phyloP scores from a whole-genome alignment of 2,797 vertebrate species.

The Sebastes miniatus region DNA sequence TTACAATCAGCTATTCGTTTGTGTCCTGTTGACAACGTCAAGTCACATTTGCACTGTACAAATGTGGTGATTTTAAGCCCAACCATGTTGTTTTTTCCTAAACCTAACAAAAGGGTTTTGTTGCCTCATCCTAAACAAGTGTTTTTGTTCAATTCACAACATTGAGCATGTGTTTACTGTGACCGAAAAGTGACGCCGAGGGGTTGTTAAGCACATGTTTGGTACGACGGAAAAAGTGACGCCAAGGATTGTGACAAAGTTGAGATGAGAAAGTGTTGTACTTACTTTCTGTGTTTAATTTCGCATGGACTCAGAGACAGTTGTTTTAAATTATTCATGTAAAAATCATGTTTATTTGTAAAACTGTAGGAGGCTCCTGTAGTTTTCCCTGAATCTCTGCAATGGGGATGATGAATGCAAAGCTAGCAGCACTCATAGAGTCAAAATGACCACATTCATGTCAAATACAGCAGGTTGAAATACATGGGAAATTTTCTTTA shows the following conservation, averaged over 20 bases:
- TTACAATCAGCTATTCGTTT: too few relatives aligned
- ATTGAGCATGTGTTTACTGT: too few relatives aligned
- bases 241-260: neutral
- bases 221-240: too few relatives aligned
- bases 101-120: too few relatives aligned
- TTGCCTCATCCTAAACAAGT: too few relatives aligned
- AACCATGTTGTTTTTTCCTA: too few relatives aligned
- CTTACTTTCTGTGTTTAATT: neutral
- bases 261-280: neutral
- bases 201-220: neutral
- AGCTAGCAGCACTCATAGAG: too few relatives aligned
- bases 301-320: neutral
- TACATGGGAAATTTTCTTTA: neutral
- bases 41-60: too few relatives aligned
- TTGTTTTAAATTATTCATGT: neutral
- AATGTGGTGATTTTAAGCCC: too few relatives aligned
- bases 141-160: too few relatives aligned
- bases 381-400: neutral
- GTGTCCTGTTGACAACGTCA: accelerated
- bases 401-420: too few relatives aligned
- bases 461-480: neutral
- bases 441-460: neutral
- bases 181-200: too few relatives aligned
- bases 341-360: neutral
- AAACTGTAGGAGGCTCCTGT: neutral